Percentiles rank a stretch among this genome's conserved stretches.
phyloP scores from a whole-genome alignment of 2,113 vertebrate genomes.

The Lasiurus cinereus region DNA sequence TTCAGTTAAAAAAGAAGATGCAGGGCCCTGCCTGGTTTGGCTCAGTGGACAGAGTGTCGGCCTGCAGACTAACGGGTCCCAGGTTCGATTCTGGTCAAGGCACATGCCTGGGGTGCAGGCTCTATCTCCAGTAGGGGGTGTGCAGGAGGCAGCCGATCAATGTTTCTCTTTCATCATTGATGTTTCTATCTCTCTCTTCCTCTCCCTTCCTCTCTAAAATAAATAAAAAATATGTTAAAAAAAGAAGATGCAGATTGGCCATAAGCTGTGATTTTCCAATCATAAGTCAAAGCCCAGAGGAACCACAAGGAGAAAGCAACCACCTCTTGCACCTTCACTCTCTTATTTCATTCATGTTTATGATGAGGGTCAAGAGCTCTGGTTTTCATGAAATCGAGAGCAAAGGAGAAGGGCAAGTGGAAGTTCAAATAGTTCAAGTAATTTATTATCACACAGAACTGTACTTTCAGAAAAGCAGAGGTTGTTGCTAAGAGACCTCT shows the following conservation, averaged over 20 bases:
- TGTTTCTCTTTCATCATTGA: too few species aligned
- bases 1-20: slow-evolving; percentile 2
- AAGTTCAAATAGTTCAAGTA: background rate
- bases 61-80: too few species aligned
- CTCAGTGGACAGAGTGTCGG: too few species aligned
- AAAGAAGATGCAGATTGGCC: background rate
- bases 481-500: background rate
- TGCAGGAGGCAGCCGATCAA: too few species aligned
- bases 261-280: background rate
- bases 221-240: too few species aligned
- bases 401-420: background rate
- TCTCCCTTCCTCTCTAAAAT: too few species aligned
- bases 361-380: background rate
- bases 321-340: background rate
- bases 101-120: too few species aligned
- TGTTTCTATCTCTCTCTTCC: too few species aligned
- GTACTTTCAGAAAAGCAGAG: slow-evolving; percentile 22
- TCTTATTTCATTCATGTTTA: background rate
- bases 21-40: background rate
- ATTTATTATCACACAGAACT: slow-evolving; percentile 8
- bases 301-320: background rate
- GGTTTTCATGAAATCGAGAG: background rate
- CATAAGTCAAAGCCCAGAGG: background rate
- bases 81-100: too few species aligned
- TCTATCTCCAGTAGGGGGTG: too few species aligned